These are phyloP conservation scores for Gallinago paraguaiae DNA, from an alignment of 2,113 vertebrate species.

Conservation along the genomic window DNA sequence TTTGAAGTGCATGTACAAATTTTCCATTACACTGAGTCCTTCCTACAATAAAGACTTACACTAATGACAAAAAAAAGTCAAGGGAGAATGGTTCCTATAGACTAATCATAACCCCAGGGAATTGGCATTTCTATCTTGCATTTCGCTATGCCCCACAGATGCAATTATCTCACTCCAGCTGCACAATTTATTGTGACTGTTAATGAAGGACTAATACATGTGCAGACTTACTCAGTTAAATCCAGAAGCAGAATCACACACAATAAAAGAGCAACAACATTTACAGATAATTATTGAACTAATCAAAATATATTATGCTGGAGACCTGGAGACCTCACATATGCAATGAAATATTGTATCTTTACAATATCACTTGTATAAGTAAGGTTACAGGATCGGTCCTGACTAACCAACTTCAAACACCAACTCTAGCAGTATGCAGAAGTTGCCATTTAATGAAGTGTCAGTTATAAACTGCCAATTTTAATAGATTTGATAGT, in stretches of 20 bases:
- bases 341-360: not conserved
- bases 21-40: not conserved
- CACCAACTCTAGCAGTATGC: not conserved
- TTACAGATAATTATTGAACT: not conserved
- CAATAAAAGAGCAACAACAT: not conserved
- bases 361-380: not conserved
- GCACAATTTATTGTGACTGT: conserved; percentile 32
- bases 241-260: conserved; percentile 13
- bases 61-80: conserved; percentile 25
- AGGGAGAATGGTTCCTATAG: not conserved
- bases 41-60: not conserved
- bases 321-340: not conserved
- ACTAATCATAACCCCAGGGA: conserved; percentile 40
- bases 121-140: conserved; percentile 10
- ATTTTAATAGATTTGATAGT: conserved; percentile 7
- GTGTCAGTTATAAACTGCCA: conserved; percentile 1
- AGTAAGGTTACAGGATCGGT: not conserved
- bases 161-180: conserved; percentile 46
- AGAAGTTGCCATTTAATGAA: conserved; percentile 4
- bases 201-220: conserved; percentile 39
- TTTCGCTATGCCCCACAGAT: conserved; percentile 35
- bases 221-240: conserved; percentile 16
- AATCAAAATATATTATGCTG: not conserved
- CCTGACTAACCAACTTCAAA: not conserved
- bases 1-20: not conserved